phyloP scores from a whole-genome alignment of 1,140 invertebrate genomes.

The Leptopilina boulardi region DNA sequence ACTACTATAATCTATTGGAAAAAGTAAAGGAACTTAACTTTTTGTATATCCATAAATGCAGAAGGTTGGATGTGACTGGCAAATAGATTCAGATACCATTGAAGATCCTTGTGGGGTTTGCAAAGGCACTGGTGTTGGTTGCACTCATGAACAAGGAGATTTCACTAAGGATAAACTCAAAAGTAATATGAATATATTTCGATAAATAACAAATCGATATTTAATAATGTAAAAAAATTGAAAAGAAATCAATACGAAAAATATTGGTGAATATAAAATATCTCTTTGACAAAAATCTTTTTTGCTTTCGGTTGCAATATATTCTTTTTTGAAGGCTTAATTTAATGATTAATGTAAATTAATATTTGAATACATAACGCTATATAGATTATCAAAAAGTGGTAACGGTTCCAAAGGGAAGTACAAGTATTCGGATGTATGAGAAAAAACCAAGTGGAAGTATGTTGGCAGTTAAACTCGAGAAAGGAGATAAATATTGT shows the following conservation, averaged over 20 bases:
- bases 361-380: not conserved
- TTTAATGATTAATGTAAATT: too few relatives aligned
- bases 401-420: slow-evolving; percentile 70
- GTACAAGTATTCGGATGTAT: slow-evolving; percentile 67
- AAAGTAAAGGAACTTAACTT: not conserved
- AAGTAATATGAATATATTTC: too few relatives aligned
- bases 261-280: too few relatives aligned
- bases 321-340: too few relatives aligned
- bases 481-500: slow-evolving; percentile 66
- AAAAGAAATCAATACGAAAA: too few relatives aligned
- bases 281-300: too few relatives aligned
- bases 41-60: slow-evolving; percentile 58
- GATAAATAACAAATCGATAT: too few relatives aligned
- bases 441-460: slow-evolving; percentile 68
- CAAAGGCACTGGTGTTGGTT: slow-evolving; percentile 82
- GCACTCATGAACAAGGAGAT: slow-evolving; percentile 71
- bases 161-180: slow-evolving; percentile 50
- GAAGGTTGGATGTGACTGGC: slow-evolving; percentile 83
- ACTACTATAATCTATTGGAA: too few relatives aligned
- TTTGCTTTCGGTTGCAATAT: too few relatives aligned
- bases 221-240: too few relatives aligned
- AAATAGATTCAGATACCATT: slow-evolving; percentile 79
- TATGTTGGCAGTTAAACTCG: slow-evolving; percentile 67
- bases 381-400: slow-evolving; percentile 70
- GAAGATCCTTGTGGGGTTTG: slow-evolving; percentile 84